A percentile compares a stretch with the other conserved stretches of the same genome.
These are phyloP conservation scores for Gila orcuttii DNA, from an alignment of 2,113 vertebrate genomes.

Conservation along the genomic window DNA sequence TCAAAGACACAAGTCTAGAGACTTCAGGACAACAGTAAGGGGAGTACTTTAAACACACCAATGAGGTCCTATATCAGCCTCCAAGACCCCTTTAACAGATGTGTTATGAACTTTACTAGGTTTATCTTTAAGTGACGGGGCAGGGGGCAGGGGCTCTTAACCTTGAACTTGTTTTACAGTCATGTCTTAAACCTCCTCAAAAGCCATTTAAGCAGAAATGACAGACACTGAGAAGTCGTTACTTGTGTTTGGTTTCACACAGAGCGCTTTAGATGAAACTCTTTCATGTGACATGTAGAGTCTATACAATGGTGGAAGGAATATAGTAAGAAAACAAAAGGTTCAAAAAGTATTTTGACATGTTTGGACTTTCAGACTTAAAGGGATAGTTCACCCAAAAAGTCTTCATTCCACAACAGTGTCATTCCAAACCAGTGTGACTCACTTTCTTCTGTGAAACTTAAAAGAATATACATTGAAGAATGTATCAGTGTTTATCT, in stretches of 20 bases:
- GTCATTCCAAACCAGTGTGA: neutral
- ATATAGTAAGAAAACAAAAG: neutral
- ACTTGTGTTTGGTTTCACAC: constrained; percentile 24
- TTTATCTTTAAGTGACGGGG: constrained; percentile 51
- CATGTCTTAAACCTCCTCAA: constrained; percentile 25
- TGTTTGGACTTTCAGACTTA: neutral
- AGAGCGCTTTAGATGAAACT: constrained; percentile 28
- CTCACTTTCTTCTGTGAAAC: neutral
- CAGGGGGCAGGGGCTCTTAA: constrained; percentile 8
- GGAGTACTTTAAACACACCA: constrained; percentile 61
- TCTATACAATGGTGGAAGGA: neutral
- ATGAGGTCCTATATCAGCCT: constrained; percentile 43
- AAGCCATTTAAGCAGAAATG: constrained; percentile 1
- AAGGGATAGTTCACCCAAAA: neutral
- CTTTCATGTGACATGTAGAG: neutral
- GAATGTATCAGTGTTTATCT: neutral
- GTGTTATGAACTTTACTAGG: constrained; percentile 57
- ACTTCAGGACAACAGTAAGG: constrained; percentile 43
- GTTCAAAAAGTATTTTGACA: neutral
- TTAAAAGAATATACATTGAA: neutral
- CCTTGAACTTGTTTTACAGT: constrained; percentile 42
- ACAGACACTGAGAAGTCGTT: neutral
- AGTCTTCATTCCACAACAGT: neutral
- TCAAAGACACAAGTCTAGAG: constrained; percentile 46
- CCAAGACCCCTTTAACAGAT: constrained; percentile 61